Conservation (phyloP, 2,797 vertebrate genomes). For the Notamacropus eugenii region DNA sequence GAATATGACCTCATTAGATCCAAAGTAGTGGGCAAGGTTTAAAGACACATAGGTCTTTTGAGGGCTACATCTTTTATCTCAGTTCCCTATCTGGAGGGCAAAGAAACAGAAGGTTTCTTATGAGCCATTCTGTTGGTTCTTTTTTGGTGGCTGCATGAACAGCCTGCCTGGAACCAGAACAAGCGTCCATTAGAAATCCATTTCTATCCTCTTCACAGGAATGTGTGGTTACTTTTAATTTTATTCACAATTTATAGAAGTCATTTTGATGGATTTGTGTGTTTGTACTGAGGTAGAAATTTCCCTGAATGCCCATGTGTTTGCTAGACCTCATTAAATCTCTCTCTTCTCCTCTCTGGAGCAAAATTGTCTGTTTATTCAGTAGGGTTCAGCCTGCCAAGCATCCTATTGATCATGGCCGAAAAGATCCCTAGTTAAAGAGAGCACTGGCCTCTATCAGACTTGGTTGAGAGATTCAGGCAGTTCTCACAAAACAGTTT, state of each 20-base stretch:
- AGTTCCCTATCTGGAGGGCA: not conserved
- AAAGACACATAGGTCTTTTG: not conserved
- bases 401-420: not conserved
- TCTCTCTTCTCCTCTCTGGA: not conserved
- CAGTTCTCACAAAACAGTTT: not conserved
- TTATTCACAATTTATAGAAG: slow-evolving; percentile 2
- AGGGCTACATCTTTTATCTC: not conserved
- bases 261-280: not conserved
- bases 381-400: not conserved
- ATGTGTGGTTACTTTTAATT: not conserved
- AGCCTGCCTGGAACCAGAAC: not conserved
- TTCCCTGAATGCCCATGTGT: slow-evolving; percentile 5
- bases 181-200: not conserved
- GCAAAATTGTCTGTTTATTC: slow-evolving; percentile 2
- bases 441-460: not conserved
- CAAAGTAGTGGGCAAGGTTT: not conserved
- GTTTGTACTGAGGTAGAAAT: slow-evolving; percentile 1
- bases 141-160: not conserved
- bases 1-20: not conserved
- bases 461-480: slow-evolving; percentile 3
- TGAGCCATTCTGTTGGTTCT: not conserved
- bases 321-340: slow-evolving; percentile 6
- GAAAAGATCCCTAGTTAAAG: slow-evolving; percentile 5
- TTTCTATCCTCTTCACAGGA: not conserved
- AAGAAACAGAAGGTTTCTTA: not conserved